Evolutionary conservation across 2,113 vertebrate species (phyloP), one percentile per base, ranked within the genome.

Genomic region (Gavia stellata): DNA sequence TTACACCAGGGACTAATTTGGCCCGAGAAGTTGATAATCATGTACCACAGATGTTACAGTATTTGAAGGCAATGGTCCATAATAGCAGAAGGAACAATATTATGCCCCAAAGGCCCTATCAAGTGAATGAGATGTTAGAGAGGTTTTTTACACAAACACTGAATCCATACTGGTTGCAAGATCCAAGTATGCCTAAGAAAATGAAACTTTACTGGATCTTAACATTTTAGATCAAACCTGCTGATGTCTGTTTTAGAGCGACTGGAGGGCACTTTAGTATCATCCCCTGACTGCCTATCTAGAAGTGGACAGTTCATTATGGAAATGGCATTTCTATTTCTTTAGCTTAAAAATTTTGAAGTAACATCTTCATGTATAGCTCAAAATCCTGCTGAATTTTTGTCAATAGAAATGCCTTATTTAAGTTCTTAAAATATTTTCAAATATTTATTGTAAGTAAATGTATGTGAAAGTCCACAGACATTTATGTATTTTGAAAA

Each of bases 31-130:
- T 3, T 92, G 67, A 61, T 95, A 91, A 91, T 95, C 91, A 44
- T 74, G 79, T 96, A 78, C 88, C 95, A 90, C 94, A 97, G 96
- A 92, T 97, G 96, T 86, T 96, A 31, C 17, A 58, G 94, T 81
- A 47, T 97, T 95, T 81, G 93, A 82, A 93, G 89, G 92, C 95
- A 95, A 94, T 97, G 96, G 91, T 77, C 94, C 95, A 92, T 94
- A 90, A 66, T 83, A 95, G 84, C 71, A 88, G 93, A 83, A 97
- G 91, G 71, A 97, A 90, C 93, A 97, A 93, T 96, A 95, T 94
- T 92, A 6, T 50, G 38, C 63, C 92, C 81, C 96, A 78, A 26
- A 97, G 89, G 95, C 73, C 89, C 90, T 88, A 94, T 97, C 71
- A 88, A 95, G 55, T 88, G 93, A 94, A 96, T 90, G 84, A 83